Base-by-base conservation (phyloP, 1,140 invertebrate genomes). In the Aradophagus sp. region DNA sequence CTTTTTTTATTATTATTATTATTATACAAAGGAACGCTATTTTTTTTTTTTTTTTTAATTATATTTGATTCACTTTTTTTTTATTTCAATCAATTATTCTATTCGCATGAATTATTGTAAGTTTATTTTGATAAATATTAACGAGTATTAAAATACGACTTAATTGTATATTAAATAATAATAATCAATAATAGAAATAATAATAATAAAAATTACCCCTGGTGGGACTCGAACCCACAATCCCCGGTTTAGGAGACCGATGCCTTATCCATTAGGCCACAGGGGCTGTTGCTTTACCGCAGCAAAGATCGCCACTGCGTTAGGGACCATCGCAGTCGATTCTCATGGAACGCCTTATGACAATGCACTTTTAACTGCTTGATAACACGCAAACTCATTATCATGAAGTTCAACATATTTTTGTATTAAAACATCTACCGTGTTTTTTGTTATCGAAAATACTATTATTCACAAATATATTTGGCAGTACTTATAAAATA, bases 1-100 rank as follows among this genome's bases (percentile, higher is more conserved):
- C n/a, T n/a, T n/a, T n/a, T n/a, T n/a, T n/a, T n/a, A n/a, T n/a
- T 23, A 23, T 8, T 5, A 58, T 42, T 47, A 47, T 58, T 12
- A 5, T 15, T 27, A 27, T 56, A 39, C 41, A 44, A n/a, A 8
- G 27, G 44, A 42, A 16, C 17, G 12, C 19, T 32, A 1, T 35
- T 34, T n/a, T 42, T 42, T 20, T 45, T 56, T 29, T 10, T 8
- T 53, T 15, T 6, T 31, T 8, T 31, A 8, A 10, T 31, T 31
- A 31, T 23, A 23, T 5, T 23, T 23, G 8, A 23, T 23, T 31
- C 2, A 31, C 5, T 6, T 31, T 31, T 31, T 11, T 11, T 10
- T 6, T 31, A 31, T 31, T 31, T 4, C n/a, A 31, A 23, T 23
- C 4, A 23, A 23, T 23, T 23, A 23, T 8, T 5, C 20, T 23